Evolutionary conservation across 1,140 invertebrate species (phyloP).

Genomic region (Chlorops oryzae): DNA sequence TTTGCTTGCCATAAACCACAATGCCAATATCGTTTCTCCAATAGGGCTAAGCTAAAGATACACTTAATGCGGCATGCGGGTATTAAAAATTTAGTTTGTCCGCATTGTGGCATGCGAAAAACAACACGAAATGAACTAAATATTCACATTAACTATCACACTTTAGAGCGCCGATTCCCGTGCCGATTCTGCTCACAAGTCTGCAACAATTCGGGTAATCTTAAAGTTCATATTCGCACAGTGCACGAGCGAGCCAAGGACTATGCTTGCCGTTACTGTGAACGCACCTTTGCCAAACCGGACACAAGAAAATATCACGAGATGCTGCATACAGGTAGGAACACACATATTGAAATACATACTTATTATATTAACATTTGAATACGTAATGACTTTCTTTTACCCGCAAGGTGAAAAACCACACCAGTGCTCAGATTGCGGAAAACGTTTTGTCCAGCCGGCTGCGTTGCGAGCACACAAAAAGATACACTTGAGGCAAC

Average conservation of each 20-base stretch:
- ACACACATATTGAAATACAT: too few species aligned
- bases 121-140: slow-evolving; percentile 39
- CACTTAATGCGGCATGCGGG: slow-evolving; percentile 40
- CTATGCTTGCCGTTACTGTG: slow-evolving; percentile 34
- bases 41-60: slow-evolving; percentile 31
- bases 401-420: too few species aligned
- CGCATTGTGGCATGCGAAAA: slow-evolving; percentile 37
- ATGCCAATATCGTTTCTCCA: slow-evolving; percentile 25
- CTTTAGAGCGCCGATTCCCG: slow-evolving; percentile 32
- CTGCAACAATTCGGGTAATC: slow-evolving; percentile 34
- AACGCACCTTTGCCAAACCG: slow-evolving; percentile 31
- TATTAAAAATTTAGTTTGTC: slow-evolving; percentile 38
- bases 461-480: slow-evolving; percentile 34
- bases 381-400: too few species aligned
- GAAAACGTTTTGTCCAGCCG: slow-evolving; percentile 32
- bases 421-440: slow-evolving; percentile 28
- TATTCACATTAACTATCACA: slow-evolving; percentile 40
- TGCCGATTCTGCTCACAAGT: slow-evolving; percentile 33
- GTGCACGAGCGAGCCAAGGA: slow-evolving; percentile 31
- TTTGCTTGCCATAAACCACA: slow-evolving; percentile 23
- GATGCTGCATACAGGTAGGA: slow-evolving; percentile 50
- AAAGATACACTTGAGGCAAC: slow-evolving; percentile 25
- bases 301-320: slow-evolving; percentile 41
- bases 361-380: too few species aligned
- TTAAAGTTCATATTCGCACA: slow-evolving; percentile 33